Percentiles rank a stretch among this genome's conserved stretches.
Evolutionary conservation across 2,797 vertebrate genomes (phyloP).

Genomic region (Odontamblyopus lacepedii): DNA sequence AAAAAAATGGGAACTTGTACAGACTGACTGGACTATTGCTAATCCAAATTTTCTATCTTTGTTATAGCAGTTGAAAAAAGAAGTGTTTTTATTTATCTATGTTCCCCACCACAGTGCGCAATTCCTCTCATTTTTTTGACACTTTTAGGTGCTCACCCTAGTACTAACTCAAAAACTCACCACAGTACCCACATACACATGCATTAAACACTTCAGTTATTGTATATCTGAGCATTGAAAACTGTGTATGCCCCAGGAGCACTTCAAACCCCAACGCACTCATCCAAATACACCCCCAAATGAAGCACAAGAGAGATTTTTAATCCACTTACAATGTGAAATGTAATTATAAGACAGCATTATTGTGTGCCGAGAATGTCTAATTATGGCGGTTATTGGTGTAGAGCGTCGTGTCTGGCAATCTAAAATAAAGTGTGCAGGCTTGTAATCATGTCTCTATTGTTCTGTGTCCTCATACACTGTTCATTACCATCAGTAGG

Average conservation of each 20-base stretch:
- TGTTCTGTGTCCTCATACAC: slow-evolving; percentile 48
- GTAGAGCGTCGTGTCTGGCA: slow-evolving; percentile 35
- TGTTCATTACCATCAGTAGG: slow-evolving; percentile 57
- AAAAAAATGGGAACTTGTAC: no score
- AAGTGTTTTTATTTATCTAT: no score
- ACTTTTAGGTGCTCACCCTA: no score
- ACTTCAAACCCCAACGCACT: slow-evolving; percentile 32
- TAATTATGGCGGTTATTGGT: slow-evolving; percentile 62
- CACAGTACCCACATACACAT: slow-evolving; percentile 7
- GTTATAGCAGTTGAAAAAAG: no score
- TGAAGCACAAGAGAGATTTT: slow-evolving; percentile 22
- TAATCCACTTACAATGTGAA: slow-evolving; percentile 48
- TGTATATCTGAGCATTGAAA: slow-evolving; percentile 67
- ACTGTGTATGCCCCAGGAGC: slow-evolving; percentile 28
- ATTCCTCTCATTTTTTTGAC: no score
- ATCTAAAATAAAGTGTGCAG: slow-evolving; percentile 50
- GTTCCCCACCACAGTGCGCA: no score
- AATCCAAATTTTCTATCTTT: no score
- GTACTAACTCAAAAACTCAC: neutral
- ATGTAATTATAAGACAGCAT: slow-evolving; percentile 62
- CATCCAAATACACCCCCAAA: neutral
- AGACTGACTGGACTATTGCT: no score
- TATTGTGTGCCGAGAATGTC: slow-evolving; percentile 51
- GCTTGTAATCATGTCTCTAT: slow-evolving; percentile 56
- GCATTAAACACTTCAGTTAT: slow-evolving; percentile 36